Conservation (phyloP, 2,888 invertebrate species). For the Stratiomys singularior region DNA sequence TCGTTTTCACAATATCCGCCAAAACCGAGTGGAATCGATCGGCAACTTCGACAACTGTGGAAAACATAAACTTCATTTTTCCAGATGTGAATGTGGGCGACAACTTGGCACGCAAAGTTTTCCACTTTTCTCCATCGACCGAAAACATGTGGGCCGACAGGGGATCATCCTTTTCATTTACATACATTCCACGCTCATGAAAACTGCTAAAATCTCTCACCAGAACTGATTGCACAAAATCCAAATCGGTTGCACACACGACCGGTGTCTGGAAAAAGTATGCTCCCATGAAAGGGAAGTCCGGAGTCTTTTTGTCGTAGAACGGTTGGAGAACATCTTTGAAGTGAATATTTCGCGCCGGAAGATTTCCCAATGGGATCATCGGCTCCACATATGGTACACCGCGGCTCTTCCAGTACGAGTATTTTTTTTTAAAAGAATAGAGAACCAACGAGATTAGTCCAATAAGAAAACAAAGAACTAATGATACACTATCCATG, state of each 20-base stretch:
- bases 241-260: slow-evolving; percentile 59
- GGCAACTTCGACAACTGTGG: slow-evolving; percentile 56
- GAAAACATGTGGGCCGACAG: slow-evolving; percentile 64
- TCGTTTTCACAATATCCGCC: slow-evolving; percentile 63
- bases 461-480: not conserved
- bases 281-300: slow-evolving; percentile 60
- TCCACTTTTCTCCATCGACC: slow-evolving; percentile 65
- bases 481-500: slow-evolving; percentile 2
- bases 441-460: not conserved
- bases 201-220: slow-evolving; percentile 59
- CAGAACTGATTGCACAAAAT: slow-evolving; percentile 60
- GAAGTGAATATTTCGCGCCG: not conserved
- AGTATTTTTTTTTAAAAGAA: slow-evolving; percentile 47
- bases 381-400: slow-evolving; percentile 51
- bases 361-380: slow-evolving; percentile 56
- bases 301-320: slow-evolving; percentile 41
- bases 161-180: slow-evolving; percentile 61
- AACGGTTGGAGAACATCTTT: slow-evolving; percentile 36
- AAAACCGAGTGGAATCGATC: slow-evolving; percentile 55
- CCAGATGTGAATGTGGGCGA: slow-evolving; percentile 58
- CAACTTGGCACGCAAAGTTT: slow-evolving; percentile 58
- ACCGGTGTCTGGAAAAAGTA: slow-evolving; percentile 59
- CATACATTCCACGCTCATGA: slow-evolving; percentile 60
- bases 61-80: slow-evolving; percentile 58
- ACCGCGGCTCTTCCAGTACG: slow-evolving; percentile 52